Evolutionary conservation across 2,888 invertebrate species (phyloP).

Genomic region (Ypsolopha scabrella): DNA sequence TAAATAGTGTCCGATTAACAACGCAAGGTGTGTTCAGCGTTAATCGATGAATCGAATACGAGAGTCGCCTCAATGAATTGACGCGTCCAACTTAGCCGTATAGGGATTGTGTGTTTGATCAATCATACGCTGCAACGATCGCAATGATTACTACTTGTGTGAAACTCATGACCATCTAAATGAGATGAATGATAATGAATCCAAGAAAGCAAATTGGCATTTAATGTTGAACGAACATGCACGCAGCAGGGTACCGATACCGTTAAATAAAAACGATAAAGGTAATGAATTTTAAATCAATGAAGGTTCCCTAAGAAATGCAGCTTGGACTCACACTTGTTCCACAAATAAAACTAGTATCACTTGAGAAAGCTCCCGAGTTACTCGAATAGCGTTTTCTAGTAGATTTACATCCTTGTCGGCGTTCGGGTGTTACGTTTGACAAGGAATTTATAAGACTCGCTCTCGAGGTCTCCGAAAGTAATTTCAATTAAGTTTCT

Average conservation of each 20-base stretch:
- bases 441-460: constrained; percentile 53
- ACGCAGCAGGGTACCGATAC: neutral
- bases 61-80: constrained; percentile 35
- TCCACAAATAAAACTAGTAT: too few species aligned
- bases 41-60: constrained; percentile 42
- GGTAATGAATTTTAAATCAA: neutral
- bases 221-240: neutral
- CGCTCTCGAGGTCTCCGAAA: constrained; percentile 44
- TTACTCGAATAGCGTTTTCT: constrained; percentile 38
- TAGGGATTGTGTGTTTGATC: constrained; percentile 31
- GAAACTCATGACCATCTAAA: constrained; percentile 24
- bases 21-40: constrained; percentile 41
- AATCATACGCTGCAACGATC: constrained; percentile 36
- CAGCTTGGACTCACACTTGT: neutral
- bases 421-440: constrained; percentile 27
- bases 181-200: constrained; percentile 10
- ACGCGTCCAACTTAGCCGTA: constrained; percentile 28
- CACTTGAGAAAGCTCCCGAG: constrained; percentile 29
- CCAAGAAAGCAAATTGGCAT: neutral
- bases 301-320: neutral
- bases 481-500: constrained; percentile 63
- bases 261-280: neutral
- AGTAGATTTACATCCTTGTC: constrained; percentile 14
- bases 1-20: constrained; percentile 57
- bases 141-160: constrained; percentile 22